phyloP scores from a whole-genome alignment of 2,888 invertebrate species.

The Schrankia costaestrigalis region DNA sequence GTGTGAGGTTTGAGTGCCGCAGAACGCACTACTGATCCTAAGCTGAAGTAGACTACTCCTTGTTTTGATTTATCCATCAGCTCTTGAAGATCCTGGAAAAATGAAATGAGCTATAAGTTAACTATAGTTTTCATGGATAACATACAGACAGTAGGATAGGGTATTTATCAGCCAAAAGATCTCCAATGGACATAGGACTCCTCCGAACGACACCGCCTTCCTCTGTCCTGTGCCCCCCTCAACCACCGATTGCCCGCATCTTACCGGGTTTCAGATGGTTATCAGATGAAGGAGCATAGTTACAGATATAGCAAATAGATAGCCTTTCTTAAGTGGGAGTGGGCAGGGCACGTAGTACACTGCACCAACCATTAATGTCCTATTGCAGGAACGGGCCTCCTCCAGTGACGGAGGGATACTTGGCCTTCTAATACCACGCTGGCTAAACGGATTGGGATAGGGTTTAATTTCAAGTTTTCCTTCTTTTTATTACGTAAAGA shows the following conservation, averaged over 20 bases:
- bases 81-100: constrained; percentile 55
- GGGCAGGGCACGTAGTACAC: no score
- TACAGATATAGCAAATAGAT: no score
- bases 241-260: not conserved
- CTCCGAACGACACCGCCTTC: not conserved
- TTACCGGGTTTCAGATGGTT: not conserved
- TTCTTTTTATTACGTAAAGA: no score
- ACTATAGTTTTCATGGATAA: not conserved
- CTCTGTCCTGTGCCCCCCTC: not conserved
- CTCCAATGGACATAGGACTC: not conserved
- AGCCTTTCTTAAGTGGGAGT: no score
- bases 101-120: not conserved
- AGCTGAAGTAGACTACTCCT: constrained; percentile 64
- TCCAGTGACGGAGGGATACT: no score
- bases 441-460: no score
- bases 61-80: constrained; percentile 47
- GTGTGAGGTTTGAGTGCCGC: constrained; percentile 32
- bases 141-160: no score
- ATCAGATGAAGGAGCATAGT: not conserved
- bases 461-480: no score
- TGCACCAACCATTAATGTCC: no score
- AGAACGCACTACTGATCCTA: constrained; percentile 57
- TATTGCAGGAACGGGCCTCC: no score
- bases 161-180: no score
- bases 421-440: no score